These are phyloP conservation scores for Lordiphosa clarofinis DNA, from an alignment of 1,140 invertebrate species.

Conservation along the genomic window DNA sequence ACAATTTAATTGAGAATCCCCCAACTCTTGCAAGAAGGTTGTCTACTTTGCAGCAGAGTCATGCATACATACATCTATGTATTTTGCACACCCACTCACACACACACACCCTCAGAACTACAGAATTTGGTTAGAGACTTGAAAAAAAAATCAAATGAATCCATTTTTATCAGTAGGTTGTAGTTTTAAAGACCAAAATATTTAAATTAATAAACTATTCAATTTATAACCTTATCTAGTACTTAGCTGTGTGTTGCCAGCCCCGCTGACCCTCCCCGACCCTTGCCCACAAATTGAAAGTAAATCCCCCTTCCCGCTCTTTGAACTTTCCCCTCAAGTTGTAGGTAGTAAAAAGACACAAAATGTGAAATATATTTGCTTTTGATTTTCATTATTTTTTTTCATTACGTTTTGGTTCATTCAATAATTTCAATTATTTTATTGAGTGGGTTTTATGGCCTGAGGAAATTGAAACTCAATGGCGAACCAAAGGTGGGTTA, in stretches of 20 bases:
- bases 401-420: conserved; percentile 49
- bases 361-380: conserved; percentile 57
- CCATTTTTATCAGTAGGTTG: conserved; percentile 56
- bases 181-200: conserved; percentile 54
- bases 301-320: conserved; percentile 41
- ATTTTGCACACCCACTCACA: conserved; percentile 32
- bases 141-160: conserved; percentile 11
- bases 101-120: conserved; percentile 22
- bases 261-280: conserved; percentile 32
- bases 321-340: conserved; percentile 26
- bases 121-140: conserved; percentile 32
- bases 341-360: conserved; percentile 46
- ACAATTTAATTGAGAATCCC: conserved; percentile 32
- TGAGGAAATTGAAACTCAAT: conserved; percentile 40
- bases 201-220: conserved; percentile 7
- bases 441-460: conserved; percentile 16
- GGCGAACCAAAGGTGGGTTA: conserved; percentile 60
- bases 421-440: conserved; percentile 57
- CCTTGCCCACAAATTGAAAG: conserved; percentile 46
- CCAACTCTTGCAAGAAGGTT: conserved; percentile 10
- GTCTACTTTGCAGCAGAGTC: neutral
- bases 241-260: conserved; percentile 66
- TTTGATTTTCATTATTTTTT: conserved; percentile 69
- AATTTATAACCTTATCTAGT: conserved; percentile 8
- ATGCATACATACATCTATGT: conserved; percentile 9